Evolutionary conservation across 30 jellyfish, hydroid and myxozoan genomes (phyloP).

Genomic region (Aurelia coerulea): DNA sequence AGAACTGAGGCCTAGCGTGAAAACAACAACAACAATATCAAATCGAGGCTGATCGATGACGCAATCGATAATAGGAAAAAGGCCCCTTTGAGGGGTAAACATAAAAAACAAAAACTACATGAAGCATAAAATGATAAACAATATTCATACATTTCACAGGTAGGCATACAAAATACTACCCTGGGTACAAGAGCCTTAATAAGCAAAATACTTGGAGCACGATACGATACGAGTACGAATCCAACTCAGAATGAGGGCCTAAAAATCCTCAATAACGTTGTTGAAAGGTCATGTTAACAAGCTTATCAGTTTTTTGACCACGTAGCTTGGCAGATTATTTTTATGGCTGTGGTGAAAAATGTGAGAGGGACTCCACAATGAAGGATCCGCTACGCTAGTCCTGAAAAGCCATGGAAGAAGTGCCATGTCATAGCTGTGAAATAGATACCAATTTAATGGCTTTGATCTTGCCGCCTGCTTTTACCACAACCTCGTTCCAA

Average conservation of each 20-base stretch:
- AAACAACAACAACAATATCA: too few species aligned
- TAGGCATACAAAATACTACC: too few species aligned
- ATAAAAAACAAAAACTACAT: too few species aligned
- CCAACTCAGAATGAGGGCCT: background rate
- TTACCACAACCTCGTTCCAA: background rate
- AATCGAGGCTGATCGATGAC: too few species aligned
- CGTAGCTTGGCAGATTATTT: constrained; percentile 18
- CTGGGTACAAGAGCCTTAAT: too few species aligned
- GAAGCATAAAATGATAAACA: too few species aligned
- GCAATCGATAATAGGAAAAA: too few species aligned
- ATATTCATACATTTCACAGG: too few species aligned
- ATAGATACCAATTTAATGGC: background rate
- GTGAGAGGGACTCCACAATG: constrained; percentile 2
- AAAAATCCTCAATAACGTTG: background rate
- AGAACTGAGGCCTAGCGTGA: too few species aligned
- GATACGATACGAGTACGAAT: too few species aligned
- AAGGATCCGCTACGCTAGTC: background rate
- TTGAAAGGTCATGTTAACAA: constrained; percentile 23
- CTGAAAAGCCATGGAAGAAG: background rate
- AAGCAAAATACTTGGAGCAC: too few species aligned
- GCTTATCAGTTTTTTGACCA: constrained; percentile 21
- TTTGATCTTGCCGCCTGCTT: constrained; percentile 6
- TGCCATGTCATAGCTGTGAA: constrained; percentile 1
- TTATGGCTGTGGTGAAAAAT: constrained; percentile 8
- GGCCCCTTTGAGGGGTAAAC: too few species aligned